phyloP scores from a whole-genome alignment of 1,140 invertebrate genomes.

The Cataglyphis hispanica region DNA sequence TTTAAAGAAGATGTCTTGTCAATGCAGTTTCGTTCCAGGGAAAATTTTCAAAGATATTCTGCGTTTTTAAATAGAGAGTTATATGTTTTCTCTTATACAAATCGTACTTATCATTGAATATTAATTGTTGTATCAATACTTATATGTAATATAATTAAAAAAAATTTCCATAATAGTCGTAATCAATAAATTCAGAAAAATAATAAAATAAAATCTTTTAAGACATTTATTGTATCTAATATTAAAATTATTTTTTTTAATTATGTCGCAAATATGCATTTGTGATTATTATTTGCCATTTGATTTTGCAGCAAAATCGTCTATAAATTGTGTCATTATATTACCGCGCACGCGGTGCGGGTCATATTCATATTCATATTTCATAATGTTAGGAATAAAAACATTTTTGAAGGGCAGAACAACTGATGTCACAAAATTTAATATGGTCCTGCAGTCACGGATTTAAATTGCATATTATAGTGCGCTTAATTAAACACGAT shows the following conservation, averaged over 20 bases:
- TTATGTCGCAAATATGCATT: not conserved
- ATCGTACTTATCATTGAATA: too few relatives aligned
- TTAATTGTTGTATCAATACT: too few relatives aligned
- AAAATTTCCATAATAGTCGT: too few relatives aligned
- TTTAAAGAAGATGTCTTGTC: too few relatives aligned
- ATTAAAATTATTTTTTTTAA: not conserved
- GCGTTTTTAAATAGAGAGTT: too few relatives aligned
- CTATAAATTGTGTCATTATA: not conserved
- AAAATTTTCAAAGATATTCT: too few relatives aligned
- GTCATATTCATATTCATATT: not conserved
- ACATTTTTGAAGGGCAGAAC: not conserved
- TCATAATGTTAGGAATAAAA: slow-evolving; percentile 1
- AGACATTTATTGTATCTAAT: not conserved
- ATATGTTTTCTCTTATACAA: too few relatives aligned
- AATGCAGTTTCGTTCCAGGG: too few relatives aligned
- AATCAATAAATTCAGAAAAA: too few relatives aligned
- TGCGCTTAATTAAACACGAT: slow-evolving; percentile 22
- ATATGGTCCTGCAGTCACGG: not conserved
- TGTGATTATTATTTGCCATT: not conserved
- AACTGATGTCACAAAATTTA: not conserved
- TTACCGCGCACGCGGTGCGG: not conserved
- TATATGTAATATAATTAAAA: too few relatives aligned
- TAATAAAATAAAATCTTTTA: too few relatives aligned
- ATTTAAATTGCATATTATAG: slow-evolving; percentile 23
- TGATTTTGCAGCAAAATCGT: not conserved